Percentiles rank a stretch among this genome's conserved stretches.
Conservation (phyloP, 2,113 vertebrate genomes). For the Toxostoma redivivum region DNA sequence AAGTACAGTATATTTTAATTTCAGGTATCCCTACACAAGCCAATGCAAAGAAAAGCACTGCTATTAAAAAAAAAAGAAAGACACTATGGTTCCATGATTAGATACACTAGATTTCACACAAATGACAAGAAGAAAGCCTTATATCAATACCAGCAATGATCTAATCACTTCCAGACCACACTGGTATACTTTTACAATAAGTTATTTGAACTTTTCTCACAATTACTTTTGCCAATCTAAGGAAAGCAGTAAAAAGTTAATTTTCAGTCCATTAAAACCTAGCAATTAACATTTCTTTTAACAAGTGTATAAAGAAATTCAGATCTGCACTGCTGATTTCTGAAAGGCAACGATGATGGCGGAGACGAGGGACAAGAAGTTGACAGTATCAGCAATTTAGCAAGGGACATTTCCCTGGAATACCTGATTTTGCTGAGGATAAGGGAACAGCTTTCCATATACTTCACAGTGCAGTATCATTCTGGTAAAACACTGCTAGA, state of each 20-base stretch:
- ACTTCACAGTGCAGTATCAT: background rate
- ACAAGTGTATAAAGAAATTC: background rate
- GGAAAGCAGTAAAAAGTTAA: background rate
- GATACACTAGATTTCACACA: background rate
- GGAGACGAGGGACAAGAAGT: background rate
- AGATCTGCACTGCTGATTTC: background rate
- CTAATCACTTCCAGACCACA: background rate
- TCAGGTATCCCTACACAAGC: background rate
- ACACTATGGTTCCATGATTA: background rate
- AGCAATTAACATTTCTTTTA: background rate
- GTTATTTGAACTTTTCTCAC: background rate
- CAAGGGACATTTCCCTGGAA: background rate
- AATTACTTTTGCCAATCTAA: background rate
- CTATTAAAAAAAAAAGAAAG: background rate
- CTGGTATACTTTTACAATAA: background rate
- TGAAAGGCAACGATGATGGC: background rate
- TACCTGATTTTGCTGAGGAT: background rate
- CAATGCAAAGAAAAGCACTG: background rate
- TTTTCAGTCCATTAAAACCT: background rate
- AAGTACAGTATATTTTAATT: background rate
- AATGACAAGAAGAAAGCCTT: background rate
- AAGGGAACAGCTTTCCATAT: background rate
- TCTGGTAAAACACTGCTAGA: background rate
- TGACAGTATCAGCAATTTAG: background rate
- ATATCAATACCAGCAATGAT: background rate